Evolutionary conservation across 2,888 invertebrate species (phyloP).

Genomic region (Priocnemis perturbator): DNA sequence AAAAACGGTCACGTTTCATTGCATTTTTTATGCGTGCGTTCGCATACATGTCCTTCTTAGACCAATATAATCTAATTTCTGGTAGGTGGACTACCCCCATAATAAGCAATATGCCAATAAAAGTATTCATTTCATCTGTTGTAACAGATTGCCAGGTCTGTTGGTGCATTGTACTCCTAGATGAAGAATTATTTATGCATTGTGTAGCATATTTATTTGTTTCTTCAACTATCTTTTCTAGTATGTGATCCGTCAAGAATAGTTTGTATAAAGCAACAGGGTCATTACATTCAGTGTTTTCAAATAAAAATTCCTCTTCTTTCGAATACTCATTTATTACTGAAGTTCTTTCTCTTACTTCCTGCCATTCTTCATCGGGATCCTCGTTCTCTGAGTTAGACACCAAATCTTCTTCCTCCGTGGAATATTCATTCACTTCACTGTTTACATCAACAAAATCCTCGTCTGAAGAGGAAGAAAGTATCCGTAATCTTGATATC

Average conservation of each 20-base stretch:
- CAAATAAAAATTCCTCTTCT: slow-evolving; percentile 20
- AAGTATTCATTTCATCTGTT: slow-evolving; percentile 36
- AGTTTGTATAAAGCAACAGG: slow-evolving; percentile 36
- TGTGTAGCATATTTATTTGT: slow-evolving; percentile 45
- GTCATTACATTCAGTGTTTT: slow-evolving; percentile 74
- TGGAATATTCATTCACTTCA: slow-evolving; percentile 18
- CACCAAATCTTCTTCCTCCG: slow-evolving; percentile 14
- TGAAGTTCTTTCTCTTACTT: slow-evolving; percentile 20
- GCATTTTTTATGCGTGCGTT: slow-evolving; percentile 49
- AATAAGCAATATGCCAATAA: slow-evolving; percentile 40
- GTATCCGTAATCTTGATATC: not conserved
- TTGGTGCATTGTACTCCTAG: slow-evolving; percentile 43
- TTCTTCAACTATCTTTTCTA: slow-evolving; percentile 40
- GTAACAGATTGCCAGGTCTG: slow-evolving; percentile 37
- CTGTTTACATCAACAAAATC: slow-evolving; percentile 19
- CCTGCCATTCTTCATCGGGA: slow-evolving; percentile 21
- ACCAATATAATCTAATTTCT: slow-evolving; percentile 40
- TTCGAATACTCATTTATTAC: slow-evolving; percentile 20
- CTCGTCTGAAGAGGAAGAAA: slow-evolving; percentile 18
- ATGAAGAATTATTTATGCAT: slow-evolving; percentile 39
- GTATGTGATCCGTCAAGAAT: slow-evolving; percentile 38
- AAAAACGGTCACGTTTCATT: slow-evolving; percentile 56
- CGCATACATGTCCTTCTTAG: slow-evolving; percentile 47
- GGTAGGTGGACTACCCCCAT: slow-evolving; percentile 34
- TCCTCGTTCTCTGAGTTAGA: slow-evolving; percentile 19